Base-by-base conservation (phyloP, 2,888 invertebrate species). In the Nezara viridula region DNA sequence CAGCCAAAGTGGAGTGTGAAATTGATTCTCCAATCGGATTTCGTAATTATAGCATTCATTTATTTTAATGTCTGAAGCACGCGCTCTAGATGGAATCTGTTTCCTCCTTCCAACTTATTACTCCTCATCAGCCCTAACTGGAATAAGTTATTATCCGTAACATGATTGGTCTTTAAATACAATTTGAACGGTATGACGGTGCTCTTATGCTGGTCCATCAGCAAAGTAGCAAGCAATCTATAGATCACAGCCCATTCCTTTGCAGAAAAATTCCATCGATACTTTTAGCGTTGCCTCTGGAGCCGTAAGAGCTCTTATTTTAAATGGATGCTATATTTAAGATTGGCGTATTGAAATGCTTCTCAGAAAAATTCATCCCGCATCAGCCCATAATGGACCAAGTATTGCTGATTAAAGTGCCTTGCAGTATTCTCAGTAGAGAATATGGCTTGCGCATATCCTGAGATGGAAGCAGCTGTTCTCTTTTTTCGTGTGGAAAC, bases 21-120 rank as follows among this genome's bases (percentile, higher is more conserved):
- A 73, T 73, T 73, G 66, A 73, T 73, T 37, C 66, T 73, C 66
- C 19, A 19, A 19, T 37, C 37, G 32, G 37, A 73, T 73, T 37
- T 32, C 37, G 66, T 73, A 73, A 73, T 73, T 37, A 73, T 73
- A 9, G 37, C 66, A 73, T 73, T 73, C 66, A 73, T 73, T 73
- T 19, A 32, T 73, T 73, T 73, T 73, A 73, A 73, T 37, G 66
- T 7, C 66, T 37, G 14, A 37, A 37, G 66, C 66, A 73, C 66
- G 66, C 66, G 66, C 21, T 73, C 66, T 10, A 19, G 19, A 37
- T 27, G 60, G 14, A 27, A 60, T 73, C 66, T 37, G 5, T 16
- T 60, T 16, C 27, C 32, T 60, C 16, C 0, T 2, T 60, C 27
- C 16, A 12, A 1, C 19, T 37, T 73, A 73, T 37, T 73, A 37